Conservation (phyloP, 2,888 invertebrate species). For the Tinea pellionella region DNA sequence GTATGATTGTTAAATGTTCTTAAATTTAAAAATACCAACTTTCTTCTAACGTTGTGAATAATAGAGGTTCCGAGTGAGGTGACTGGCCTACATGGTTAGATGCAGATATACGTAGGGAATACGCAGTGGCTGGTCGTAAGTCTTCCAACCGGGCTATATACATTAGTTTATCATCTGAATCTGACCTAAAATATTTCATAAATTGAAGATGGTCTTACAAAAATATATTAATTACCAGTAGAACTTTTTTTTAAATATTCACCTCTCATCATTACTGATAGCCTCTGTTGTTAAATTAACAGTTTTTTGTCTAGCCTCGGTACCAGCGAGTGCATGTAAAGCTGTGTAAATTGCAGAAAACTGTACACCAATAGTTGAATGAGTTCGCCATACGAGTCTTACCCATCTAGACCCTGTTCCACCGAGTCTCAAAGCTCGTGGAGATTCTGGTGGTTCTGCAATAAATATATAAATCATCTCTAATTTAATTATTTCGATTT, state of each 20-base stretch:
- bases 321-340: slow-evolving; percentile 29
- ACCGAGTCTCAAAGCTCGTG: slow-evolving; percentile 65
- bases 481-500: not conserved
- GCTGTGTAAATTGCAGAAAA: slow-evolving; percentile 34
- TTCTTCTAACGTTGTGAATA: slow-evolving; percentile 80
- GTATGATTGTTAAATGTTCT: not conserved
- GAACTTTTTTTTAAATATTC: not conserved
- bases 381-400: slow-evolving; percentile 65
- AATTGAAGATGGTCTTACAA: not conserved
- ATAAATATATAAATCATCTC: slow-evolving; percentile 6
- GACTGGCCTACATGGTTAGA: slow-evolving; percentile 79
- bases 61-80: slow-evolving; percentile 73
- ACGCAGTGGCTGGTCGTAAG: slow-evolving; percentile 75
- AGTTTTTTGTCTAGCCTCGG: slow-evolving; percentile 22
- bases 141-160: slow-evolving; percentile 45
- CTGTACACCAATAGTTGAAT: slow-evolving; percentile 15
- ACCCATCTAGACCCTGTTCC: slow-evolving; percentile 72
- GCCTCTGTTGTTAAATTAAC: slow-evolving; percentile 35
- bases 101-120: slow-evolving; percentile 75
- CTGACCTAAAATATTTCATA: slow-evolving; percentile 21
- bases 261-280: slow-evolving; percentile 23
- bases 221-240: not conserved
- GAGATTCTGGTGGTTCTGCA: slow-evolving; percentile 75
- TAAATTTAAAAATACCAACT: slow-evolving; percentile 41
- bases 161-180: slow-evolving; percentile 24